These are phyloP conservation scores for Micromussa lordhowensis DNA, from an alignment of 92 coral and sea anemone species.

Conservation along the genomic window DNA sequence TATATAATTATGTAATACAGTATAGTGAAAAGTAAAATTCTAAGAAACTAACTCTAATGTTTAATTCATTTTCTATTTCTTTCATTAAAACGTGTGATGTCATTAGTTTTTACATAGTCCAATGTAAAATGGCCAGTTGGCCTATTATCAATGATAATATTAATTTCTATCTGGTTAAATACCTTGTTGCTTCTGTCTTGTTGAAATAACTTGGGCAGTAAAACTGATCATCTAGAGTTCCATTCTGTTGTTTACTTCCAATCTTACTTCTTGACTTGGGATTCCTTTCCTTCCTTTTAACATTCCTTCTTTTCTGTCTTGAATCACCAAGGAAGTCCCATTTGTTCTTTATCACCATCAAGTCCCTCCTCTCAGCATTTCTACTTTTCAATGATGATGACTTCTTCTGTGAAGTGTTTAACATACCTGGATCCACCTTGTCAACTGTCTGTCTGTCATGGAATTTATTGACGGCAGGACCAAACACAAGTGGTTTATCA, in stretches of 20 bases:
- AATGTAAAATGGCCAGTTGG: no score
- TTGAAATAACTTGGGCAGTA: slow-evolving; percentile 64
- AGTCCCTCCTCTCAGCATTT: slow-evolving; percentile 71
- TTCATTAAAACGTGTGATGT: no score
- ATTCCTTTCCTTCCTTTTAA: slow-evolving; percentile 45
- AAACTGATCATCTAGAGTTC: slow-evolving; percentile 49
- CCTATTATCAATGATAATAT: no score
- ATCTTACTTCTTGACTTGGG: slow-evolving; percentile 48
- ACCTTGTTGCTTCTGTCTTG: slow-evolving; percentile 70
- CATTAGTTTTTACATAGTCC: no score
- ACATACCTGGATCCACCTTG: slow-evolving; percentile 49
- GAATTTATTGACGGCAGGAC: slow-evolving; percentile 47
- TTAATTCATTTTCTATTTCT: no score
- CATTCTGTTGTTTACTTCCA: slow-evolving; percentile 46
- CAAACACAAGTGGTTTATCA: slow-evolving; percentile 63
- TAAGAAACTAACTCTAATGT: no score
- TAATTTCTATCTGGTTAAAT: no score
- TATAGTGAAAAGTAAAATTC: no score
- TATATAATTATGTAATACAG: no score
- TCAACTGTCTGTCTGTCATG: slow-evolving; percentile 18
- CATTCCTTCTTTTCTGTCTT: slow-evolving; percentile 51
- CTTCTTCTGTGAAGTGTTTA: slow-evolving; percentile 64
- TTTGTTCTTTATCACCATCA: slow-evolving; percentile 79
- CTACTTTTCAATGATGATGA: not conserved
- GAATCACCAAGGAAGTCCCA: slow-evolving; percentile 79